Evolutionary conservation across 2,888 invertebrate species (phyloP).

Genomic region (Piscicola geometra): DNA sequence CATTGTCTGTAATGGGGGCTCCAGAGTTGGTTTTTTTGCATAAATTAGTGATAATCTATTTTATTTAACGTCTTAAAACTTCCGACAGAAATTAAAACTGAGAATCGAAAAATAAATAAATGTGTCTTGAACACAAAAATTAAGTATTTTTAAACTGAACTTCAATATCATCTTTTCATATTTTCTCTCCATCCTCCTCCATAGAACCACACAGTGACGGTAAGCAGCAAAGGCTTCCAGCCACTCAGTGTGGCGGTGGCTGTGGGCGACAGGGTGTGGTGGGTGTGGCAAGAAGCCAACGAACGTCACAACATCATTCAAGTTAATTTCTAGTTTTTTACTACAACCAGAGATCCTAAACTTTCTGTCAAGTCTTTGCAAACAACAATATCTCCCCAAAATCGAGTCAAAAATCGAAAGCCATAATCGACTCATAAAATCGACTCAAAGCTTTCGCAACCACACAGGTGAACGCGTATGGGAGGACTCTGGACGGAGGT

Average conservation of each 20-base stretch:
- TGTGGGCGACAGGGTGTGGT: conserved; percentile 55
- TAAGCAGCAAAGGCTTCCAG: conserved; percentile 55
- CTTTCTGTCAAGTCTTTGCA: too few species aligned
- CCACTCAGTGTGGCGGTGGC: conserved; percentile 54
- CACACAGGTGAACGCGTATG: conserved; percentile 53
- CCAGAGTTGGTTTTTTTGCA: too few species aligned
- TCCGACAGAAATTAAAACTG: too few species aligned
- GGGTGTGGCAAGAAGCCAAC: conserved; percentile 55
- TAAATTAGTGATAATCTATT: too few species aligned
- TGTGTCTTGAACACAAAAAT: not conserved
- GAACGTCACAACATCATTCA: conserved; percentile 55
- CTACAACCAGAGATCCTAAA: not conserved
- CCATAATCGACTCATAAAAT: too few species aligned
- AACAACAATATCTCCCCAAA: too few species aligned
- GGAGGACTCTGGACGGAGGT: conserved; percentile 50
- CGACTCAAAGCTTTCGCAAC: not conserved
- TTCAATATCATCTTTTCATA: not conserved
- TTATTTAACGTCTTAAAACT: too few species aligned
- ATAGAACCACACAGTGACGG: conserved; percentile 56
- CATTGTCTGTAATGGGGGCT: conserved; percentile 52
- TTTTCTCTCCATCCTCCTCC: not conserved
- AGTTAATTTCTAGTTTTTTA: conserved; percentile 44
- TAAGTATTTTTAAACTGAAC: not conserved
- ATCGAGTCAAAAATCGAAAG: too few species aligned
- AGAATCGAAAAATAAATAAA: not conserved